Base-by-base conservation (phyloP, 1,140 invertebrate species). In the Hycleus cichorii region DNA sequence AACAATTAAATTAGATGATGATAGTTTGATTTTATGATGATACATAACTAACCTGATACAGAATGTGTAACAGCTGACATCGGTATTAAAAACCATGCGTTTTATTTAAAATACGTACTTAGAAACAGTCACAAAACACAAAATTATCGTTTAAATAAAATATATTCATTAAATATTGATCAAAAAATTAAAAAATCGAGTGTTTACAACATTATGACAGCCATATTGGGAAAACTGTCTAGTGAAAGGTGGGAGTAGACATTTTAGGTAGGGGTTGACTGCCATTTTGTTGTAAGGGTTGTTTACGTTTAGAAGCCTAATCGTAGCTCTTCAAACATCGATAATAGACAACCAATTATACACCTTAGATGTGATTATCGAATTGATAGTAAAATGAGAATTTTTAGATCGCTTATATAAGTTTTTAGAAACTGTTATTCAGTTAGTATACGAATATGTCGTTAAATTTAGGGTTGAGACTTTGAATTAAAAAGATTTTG, bases 1-100 rank as follows among this genome's bases (percentile, higher is more conserved):
- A 39, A 10, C 6, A 39, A 39, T 10, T 39, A 39, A 1, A 39
- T 7, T 39, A 39, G 6, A 39, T 2, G 6, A 7, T 10, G 9
- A n/a, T n/a, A 42, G 9, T 42, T n/a, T 11, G 5, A 18, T 18
- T 18, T 7, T 42, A 48, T 45, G 39, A 51, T 48, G 48, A 39
- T 59, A 56, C 51, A 51, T 44, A 64, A 71, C 74, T 78, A 78
- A 81, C 80, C 80, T 81, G 79, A 75, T 73, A 81, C 77, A 72
- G 80, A 80, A 78, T 82, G 80, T 74, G 81, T 80, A 77, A 83
- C 77, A 71, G 80, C 78, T 68, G 81, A 82, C 80, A 83, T 82
- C 75, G 77, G 77, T 75, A 78, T 69, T 61, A 67, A 76, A 76
- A 79, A 80, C 77, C 70, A 73, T 73, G 64, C 72, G 69, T 65